Conservation (phyloP, 2,113 vertebrate species). For the Athene noctua region DNA sequence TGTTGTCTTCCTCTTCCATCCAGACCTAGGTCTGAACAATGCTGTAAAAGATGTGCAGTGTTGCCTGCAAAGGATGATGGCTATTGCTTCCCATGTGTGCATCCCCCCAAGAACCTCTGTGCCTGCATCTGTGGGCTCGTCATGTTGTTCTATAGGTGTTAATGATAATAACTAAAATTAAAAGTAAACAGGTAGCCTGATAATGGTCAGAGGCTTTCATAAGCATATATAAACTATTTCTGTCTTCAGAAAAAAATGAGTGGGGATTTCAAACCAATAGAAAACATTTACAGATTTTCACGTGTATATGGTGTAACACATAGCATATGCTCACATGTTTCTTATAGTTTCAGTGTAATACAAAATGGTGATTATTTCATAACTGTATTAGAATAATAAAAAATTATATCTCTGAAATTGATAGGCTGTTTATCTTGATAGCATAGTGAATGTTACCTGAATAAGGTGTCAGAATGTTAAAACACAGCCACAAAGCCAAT, state of each 20-base stretch:
- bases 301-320: not conserved
- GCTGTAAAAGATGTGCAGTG: not conserved
- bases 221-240: not conserved
- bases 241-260: not conserved
- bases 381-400: not conserved
- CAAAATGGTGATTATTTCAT: not conserved
- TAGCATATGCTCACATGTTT: rapidly evolving
- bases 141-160: not conserved
- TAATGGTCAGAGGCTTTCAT: not conserved
- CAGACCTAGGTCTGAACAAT: not conserved
- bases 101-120: not conserved
- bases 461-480: not conserved
- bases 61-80: not conserved
- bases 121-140: not conserved
- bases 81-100: not conserved
- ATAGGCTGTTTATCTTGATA: not conserved
- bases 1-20: not conserved
- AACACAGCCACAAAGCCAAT: not conserved
- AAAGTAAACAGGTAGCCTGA: not conserved
- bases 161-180: not conserved
- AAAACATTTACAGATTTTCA: not conserved
- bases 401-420: not conserved
- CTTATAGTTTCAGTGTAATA: not conserved
- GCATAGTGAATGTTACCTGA: not conserved
- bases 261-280: not conserved